Percentiles rank a stretch among this genome's conserved stretches.
Conservation (phyloP, 1,140 invertebrate species). For the Platyura marginata region DNA sequence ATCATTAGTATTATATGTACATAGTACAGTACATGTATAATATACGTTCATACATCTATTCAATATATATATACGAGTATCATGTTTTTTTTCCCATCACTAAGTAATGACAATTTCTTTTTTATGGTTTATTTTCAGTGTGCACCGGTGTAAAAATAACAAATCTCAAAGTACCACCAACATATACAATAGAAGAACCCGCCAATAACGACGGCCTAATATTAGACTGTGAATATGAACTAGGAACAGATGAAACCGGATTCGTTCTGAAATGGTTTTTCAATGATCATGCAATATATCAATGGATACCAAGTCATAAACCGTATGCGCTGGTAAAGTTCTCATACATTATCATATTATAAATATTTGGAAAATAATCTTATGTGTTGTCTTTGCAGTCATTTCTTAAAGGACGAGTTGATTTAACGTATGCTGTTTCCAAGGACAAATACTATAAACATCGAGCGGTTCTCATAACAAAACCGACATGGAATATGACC, state of each 20-base stretch:
- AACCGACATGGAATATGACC: constrained; percentile 1
- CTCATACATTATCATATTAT: too few species aligned
- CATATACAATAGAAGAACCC: background rate
- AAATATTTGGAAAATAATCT: too few species aligned
- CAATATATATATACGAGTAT: too few species aligned
- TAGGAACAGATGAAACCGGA: background rate
- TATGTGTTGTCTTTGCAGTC: background rate
- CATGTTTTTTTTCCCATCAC: too few species aligned
- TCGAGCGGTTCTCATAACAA: constrained; percentile 1
- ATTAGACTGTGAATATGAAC: constrained; percentile 4
- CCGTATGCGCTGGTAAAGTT: constrained; percentile 1
- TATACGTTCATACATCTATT: too few species aligned
- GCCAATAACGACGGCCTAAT: background rate
- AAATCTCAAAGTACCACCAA: background rate
- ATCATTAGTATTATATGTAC: too few species aligned
- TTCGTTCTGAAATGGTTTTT: constrained; percentile 4
- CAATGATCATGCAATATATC: constrained; percentile 1
- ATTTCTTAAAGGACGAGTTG: background rate
- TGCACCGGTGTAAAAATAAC: background rate
- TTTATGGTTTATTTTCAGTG: background rate
- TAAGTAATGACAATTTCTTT: background rate
- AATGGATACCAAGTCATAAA: constrained; percentile 1
- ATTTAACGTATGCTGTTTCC: background rate
- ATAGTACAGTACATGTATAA: too few species aligned
- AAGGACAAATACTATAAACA: constrained; percentile 1